Evolutionary conservation across 2,888 invertebrate species (phyloP), one percentile per base, ranked within the genome.

Genomic region (Baronia brevicornis): DNA sequence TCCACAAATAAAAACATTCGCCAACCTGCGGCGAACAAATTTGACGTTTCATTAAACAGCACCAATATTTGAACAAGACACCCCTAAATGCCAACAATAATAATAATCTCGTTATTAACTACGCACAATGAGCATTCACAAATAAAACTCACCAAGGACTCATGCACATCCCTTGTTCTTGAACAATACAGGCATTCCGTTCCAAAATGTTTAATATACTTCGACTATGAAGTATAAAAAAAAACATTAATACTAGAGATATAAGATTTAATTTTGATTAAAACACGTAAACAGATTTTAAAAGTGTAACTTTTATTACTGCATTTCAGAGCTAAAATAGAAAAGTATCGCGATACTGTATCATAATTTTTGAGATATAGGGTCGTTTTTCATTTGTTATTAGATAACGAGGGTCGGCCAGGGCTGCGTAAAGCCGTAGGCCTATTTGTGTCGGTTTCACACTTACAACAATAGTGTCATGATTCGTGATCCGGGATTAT

Each of bases 391-490:
- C 2, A 5, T n/a, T 35, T 49, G 31, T 1, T 3, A 8, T 2
- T 1, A 4, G 6, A 13, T 1, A 10, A 21, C 20, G 38, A 34
- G 43, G 38, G 36, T 40, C 36, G 33, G 29, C 34, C 47, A 47
- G 47, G 62, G 67, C 53, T 44, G 55, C 43, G 48, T 44, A 64
- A 65, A 69, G 63, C 70, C 61, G 54, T 60, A 61, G 78, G 79
- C 82, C 78, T 80, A 78, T 84, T 84, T 84, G 78, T 70, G 82
- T 80, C 82, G 80, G 80, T 80, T 84, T 84, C 84, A 80, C 84
- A 84, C 84, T 82, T 82, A 78, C 80, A 82, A 84, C 84, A 84
- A 84, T 84, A 82, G 84, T 79, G 84, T 78, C 84, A 84, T 84
- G 82, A 84, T 84, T 82, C 82, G 63, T 80, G 79, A 84, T 79